Evolutionary conservation across 2,888 invertebrate species (phyloP).

Genomic region (Heliconius erato): DNA sequence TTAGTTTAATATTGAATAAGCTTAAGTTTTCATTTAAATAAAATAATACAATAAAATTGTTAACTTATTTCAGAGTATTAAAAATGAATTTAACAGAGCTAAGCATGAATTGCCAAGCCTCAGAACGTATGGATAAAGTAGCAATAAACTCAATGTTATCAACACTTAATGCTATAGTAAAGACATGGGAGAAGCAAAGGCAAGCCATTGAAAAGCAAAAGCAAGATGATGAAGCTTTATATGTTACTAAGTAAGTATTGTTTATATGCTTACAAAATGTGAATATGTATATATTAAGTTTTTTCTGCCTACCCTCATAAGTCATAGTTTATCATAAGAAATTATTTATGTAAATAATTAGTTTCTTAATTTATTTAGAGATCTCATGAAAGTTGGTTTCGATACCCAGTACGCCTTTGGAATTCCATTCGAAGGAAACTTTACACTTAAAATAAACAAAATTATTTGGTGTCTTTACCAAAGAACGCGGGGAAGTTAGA

Average conservation of each 20-base stretch:
- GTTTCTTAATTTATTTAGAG: no score
- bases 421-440: no score
- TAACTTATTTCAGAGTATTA: constrained; percentile 79
- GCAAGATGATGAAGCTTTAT: constrained; percentile 91
- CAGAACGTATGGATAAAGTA: constrained; percentile 76
- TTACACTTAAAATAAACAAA: no score
- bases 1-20: background rate
- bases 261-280: background rate
- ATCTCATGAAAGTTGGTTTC: no score
- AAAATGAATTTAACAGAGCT: constrained; percentile 90
- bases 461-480: no score
- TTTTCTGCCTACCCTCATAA: no score
- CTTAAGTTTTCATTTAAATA: background rate
- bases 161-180: constrained; percentile 87
- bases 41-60: background rate
- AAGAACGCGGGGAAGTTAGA: no score
- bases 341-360: no score
- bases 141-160: constrained; percentile 81
- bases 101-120: constrained; percentile 87
- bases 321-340: no score
- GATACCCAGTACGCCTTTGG: no score
- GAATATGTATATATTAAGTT: background rate
- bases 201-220: constrained; percentile 88
- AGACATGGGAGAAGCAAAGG: constrained; percentile 92
- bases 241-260: constrained; percentile 87